Evolutionary conservation across 2,797 vertebrate species (phyloP).

Genomic region (Sciurus vulgaris): DNA sequence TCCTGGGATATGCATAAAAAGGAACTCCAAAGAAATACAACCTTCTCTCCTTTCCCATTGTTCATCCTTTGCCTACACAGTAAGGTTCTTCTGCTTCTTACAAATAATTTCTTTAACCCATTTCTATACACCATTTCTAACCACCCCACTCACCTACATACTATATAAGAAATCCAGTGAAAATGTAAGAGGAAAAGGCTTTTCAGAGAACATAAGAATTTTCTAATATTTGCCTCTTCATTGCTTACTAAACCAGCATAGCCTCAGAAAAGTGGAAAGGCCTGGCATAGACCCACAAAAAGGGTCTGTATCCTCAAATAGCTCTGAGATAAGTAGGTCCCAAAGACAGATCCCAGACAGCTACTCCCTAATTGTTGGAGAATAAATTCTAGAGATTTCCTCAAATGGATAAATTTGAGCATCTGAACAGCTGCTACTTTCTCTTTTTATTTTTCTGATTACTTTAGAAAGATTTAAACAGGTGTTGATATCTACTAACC

Average conservation of each 20-base stretch:
- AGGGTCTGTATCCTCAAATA: neutral
- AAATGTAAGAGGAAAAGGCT: neutral
- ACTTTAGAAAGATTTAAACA: constrained; percentile 25
- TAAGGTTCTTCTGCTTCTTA: neutral
- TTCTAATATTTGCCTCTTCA: neutral
- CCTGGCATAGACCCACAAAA: neutral
- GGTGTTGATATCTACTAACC: constrained; percentile 15
- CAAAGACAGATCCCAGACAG: neutral
- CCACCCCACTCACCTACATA: neutral
- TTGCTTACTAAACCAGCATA: neutral
- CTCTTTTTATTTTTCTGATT: constrained; percentile 54
- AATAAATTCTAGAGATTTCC: constrained; percentile 18
- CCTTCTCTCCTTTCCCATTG: neutral
- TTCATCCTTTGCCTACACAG: neutral
- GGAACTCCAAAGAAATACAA: neutral
- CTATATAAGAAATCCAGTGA: neutral
- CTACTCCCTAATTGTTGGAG: neutral
- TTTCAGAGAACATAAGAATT: constrained; percentile 37
- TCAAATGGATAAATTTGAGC: constrained; percentile 4
- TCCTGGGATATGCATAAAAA: too few species aligned
- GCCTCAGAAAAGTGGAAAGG: neutral
- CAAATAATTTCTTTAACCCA: neutral
- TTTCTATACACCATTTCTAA: neutral
- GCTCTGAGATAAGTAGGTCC: constrained; percentile 27
- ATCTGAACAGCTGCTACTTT: neutral